Evolutionary conservation across 2,888 invertebrate genomes (phyloP), one percentile per base, ranked within the genome.

Genomic region (Dysmachus trigonus): DNA sequence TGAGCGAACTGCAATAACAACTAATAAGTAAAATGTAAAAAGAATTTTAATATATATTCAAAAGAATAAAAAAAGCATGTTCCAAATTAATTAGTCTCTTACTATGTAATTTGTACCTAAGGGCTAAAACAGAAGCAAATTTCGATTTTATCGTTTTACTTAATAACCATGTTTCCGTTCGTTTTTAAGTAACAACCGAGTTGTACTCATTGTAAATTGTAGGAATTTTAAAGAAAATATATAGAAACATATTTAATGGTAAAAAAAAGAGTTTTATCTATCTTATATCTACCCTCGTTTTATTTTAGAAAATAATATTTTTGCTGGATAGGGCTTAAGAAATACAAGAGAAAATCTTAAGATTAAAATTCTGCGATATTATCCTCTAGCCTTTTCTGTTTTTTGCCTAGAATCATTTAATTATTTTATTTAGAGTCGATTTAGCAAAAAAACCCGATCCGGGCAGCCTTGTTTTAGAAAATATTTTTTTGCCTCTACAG

Each of bases 161-260:
- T 30, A 81, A 53, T 27, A 81, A 81, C 18, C 76, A n/a, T 73
- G 31, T 73, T 73, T 77, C 47, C 22, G n/a, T 18, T 81, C 62
- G n/a, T n/a, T 51, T 79, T 81, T 81, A 27, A 81, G 18, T 81
- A 81, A 62, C 33, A 81, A 77, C 10, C 18, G 35, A 81, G 62
- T 81, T 81, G 81, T 81, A 81, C 62, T 62, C 51, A 81, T 79
- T 81, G 81, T 81, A 81, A 53, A 81, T 81, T 81, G 62, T 81
- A 81, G 81, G 81, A 33, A 62, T 81, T 81, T 81, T 81, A 81
- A 81, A 22, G 35, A 81, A 81, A 81, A 81, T 81, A 81, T 73
- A 62, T 77, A 77, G 77, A 81, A 33, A 81, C 51, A n/a, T 81
- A 81, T 53, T 81, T 62, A 81, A 81, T 81, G 81, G 47, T 77